Base-by-base conservation (phyloP, 1,140 invertebrate species). In the Bombus difficillimus region DNA sequence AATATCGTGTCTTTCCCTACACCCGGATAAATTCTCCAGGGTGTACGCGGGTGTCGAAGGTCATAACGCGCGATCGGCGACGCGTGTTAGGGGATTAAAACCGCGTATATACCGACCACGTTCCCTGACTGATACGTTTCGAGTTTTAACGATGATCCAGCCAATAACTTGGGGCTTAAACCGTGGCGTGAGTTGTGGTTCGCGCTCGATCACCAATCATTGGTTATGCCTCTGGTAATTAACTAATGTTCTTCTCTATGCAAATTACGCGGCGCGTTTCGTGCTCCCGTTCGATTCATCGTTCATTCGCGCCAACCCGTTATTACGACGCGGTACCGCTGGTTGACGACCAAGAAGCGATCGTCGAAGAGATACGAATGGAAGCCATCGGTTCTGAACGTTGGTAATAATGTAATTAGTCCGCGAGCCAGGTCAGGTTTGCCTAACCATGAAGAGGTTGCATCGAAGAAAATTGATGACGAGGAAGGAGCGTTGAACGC, bases 181-280 rank as follows among this genome's bases (percentile, higher is more conserved):
- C 91, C 88, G 82, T 83, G 64, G 88, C 89, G 93, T 94, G 94
- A 95, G 91, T 94, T 95, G 94, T 94, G 92, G 91, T 87, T 72
- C 76, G 81, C 74, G 86, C 89, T 88, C 92, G 91, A 94, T 94
- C 94, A 95, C 95, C 94, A 95, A 95, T 95, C 94, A 95, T 94
- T 93, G 93, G 92, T 94, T 94, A 93, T 93, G 93, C 93, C 92
- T 85, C 83, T 83, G 91, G 90, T 94, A 95, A 95, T 95, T 95
- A 95, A 95, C 94, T 95, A 95, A 95, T 95, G 95, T 94, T 95
- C 93, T 95, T 95, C 92, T 91, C 89, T 94, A 92, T 93, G 93
- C 92, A 94, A 94, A 95, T 94, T 93, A 91, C 89, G 82, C 76
- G 82, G 69, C 68, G 59, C 59, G 59, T 92, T 90, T 87, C 86